phyloP scores from a whole-genome alignment of 1,140 invertebrate species.

The Brachionus calyciflorus region DNA sequence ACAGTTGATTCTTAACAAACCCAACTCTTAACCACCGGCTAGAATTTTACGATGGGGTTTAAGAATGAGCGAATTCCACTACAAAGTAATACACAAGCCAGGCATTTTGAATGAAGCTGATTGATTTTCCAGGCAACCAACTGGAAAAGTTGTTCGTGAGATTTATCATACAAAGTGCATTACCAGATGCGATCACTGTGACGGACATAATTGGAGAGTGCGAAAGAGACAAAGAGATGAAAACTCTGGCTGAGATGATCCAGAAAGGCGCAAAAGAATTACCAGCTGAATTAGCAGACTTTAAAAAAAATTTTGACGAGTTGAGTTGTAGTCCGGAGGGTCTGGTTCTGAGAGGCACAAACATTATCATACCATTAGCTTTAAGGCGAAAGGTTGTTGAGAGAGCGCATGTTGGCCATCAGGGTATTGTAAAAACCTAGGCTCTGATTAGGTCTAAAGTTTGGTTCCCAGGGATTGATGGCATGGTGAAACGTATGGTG shows the following conservation, averaged over 20 bases:
- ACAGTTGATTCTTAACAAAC: not conserved
- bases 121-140: no score
- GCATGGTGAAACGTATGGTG: not conserved
- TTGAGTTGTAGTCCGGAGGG: not conserved
- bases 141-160: not conserved
- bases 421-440: not conserved
- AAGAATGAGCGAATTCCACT: not conserved
- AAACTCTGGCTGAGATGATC: not conserved
- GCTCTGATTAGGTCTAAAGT: not conserved
- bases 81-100: not conserved
- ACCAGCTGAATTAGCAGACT: not conserved
- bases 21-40: not conserved
- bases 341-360: slow-evolving; percentile 9
- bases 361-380: not conserved
- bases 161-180: not conserved
- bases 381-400: not conserved
- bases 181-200: not conserved
- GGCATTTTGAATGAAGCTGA: no score
- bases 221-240: not conserved
- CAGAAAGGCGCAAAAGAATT: not conserved
- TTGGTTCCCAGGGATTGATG: not conserved
- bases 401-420: not conserved
- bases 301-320: not conserved
- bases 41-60: not conserved
- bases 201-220: not conserved